phyloP scores from a whole-genome alignment of 1,140 invertebrate genomes.

The Leptestheria dahalacensis region DNA sequence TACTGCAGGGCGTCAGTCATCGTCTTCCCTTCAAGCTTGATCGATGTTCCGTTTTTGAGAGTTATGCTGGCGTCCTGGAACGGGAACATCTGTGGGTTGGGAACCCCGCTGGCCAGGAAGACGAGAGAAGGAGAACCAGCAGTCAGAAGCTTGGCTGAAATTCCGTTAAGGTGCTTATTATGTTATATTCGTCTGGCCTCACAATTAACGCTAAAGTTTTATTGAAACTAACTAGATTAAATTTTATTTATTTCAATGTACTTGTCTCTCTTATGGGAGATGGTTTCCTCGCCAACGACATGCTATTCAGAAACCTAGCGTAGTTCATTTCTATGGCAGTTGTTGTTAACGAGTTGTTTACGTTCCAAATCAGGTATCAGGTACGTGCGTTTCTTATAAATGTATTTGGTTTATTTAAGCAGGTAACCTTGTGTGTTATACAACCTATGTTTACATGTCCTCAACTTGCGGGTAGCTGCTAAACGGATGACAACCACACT shows the following conservation, averaged over 20 bases:
- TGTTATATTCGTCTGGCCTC: too few relatives aligned
- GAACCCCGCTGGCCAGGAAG: conserved; percentile 59
- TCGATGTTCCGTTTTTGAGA: conserved; percentile 39
- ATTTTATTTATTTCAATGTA: conserved; percentile 19
- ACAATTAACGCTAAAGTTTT: conserved; percentile 21
- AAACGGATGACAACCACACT: too few relatives aligned
- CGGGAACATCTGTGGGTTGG: conserved; percentile 58
- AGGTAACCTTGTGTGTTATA: too few relatives aligned
- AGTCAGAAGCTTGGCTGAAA: conserved; percentile 48
- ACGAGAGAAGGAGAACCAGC: conserved; percentile 45
- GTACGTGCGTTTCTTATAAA: too few relatives aligned
- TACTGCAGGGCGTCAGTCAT: conserved; percentile 51
- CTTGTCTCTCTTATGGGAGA: conserved; percentile 26
- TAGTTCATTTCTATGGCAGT: conserved; percentile 28
- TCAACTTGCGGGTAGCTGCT: too few relatives aligned
- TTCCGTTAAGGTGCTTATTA: too few relatives aligned
- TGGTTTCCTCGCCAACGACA: conserved; percentile 23
- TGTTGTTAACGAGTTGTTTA: too few relatives aligned
- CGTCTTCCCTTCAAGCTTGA: conserved; percentile 39
- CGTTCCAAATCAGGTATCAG: too few relatives aligned
- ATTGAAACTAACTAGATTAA: background rate
- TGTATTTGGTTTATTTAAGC: too few relatives aligned
- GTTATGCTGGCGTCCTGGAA: conserved; percentile 46
- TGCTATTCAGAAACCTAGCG: conserved; percentile 23
- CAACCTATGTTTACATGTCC: too few relatives aligned